Conservation (phyloP, 2,113 vertebrate genomes). For the Cyprinodon variegatus region DNA sequence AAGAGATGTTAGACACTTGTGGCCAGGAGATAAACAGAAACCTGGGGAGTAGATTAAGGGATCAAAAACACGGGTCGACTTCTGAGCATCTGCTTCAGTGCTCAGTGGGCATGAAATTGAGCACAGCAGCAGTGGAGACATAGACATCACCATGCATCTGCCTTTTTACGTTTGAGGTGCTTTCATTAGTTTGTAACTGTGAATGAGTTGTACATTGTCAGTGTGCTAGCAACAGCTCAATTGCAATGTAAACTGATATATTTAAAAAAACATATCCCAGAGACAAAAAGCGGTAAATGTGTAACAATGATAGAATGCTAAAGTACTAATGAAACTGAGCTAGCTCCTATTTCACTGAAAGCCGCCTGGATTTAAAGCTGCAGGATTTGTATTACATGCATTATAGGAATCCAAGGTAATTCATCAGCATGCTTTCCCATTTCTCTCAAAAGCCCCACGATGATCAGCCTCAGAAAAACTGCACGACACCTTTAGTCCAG, state of each 20-base stretch:
- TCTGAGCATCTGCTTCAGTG: conserved; percentile 36
- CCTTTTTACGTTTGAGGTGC: conserved; percentile 6
- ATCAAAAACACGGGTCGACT: conserved; percentile 22
- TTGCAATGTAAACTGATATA: too few species aligned
- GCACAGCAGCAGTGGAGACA: conserved; percentile 40
- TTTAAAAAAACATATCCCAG: not conserved
- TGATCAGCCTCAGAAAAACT: too few species aligned
- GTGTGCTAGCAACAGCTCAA: conserved; percentile 4
- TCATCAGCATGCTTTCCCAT: too few species aligned
- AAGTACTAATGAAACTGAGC: conserved; percentile 15
- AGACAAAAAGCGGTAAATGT: conserved; percentile 4
- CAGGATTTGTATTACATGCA: too few species aligned
- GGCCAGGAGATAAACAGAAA: conserved; percentile 43
- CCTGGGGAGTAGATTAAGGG: conserved; percentile 31
- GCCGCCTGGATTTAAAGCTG: too few species aligned
- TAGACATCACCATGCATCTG: conserved; percentile 26
- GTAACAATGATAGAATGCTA: conserved; percentile 14
- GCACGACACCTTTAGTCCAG: too few species aligned
- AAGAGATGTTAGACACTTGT: conserved; percentile 27
- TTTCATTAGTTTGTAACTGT: conserved; percentile 2
- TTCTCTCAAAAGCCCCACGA: too few species aligned
- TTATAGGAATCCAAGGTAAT: too few species aligned
- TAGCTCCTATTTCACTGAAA: too few species aligned
- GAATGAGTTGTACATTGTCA: conserved; percentile 26
- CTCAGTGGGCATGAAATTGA: conserved; percentile 55